These are phyloP conservation scores for Hippocampus abdominalis DNA, from an alignment of 2,113 vertebrate genomes.

Conservation along the genomic window DNA sequence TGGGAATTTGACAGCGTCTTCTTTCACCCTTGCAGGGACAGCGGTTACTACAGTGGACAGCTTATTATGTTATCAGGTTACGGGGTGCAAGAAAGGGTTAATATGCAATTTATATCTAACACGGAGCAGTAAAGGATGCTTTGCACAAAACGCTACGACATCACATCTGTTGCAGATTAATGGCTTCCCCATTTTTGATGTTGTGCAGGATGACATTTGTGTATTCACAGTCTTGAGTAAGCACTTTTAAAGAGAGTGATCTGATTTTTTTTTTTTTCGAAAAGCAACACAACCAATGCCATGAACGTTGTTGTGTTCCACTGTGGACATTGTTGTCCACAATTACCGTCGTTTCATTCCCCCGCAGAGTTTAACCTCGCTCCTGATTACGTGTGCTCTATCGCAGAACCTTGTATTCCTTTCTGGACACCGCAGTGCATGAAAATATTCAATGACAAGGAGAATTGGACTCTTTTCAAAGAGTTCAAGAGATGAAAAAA, in stretches of 20 bases:
- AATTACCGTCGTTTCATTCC: too few relatives aligned
- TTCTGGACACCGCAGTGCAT: not conserved
- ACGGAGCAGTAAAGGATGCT: not conserved
- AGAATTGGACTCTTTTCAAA: not conserved
- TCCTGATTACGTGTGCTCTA: too few relatives aligned
- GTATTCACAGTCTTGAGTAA: too few relatives aligned
- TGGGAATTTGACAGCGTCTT: not conserved
- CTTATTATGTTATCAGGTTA: too few relatives aligned
- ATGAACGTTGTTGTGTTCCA: too few relatives aligned
- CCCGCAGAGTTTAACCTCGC: too few relatives aligned
- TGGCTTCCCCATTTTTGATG: not conserved
- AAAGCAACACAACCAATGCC: not conserved
- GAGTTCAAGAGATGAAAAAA: not conserved
- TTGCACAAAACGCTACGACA: not conserved
- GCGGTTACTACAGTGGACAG: too few relatives aligned
- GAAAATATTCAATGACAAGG: not conserved
- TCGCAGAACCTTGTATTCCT: too few relatives aligned
- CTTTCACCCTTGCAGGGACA: not conserved
- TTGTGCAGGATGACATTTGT: too few relatives aligned
- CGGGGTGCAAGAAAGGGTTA: not conserved
- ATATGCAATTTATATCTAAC: not conserved
- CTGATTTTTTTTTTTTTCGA: too few relatives aligned
- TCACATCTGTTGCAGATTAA: not conserved
- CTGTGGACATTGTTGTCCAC: too few relatives aligned
- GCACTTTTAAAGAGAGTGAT: too few relatives aligned